Conservation (phyloP, 2,113 vertebrate species). For the Patagioenas fasciata region DNA sequence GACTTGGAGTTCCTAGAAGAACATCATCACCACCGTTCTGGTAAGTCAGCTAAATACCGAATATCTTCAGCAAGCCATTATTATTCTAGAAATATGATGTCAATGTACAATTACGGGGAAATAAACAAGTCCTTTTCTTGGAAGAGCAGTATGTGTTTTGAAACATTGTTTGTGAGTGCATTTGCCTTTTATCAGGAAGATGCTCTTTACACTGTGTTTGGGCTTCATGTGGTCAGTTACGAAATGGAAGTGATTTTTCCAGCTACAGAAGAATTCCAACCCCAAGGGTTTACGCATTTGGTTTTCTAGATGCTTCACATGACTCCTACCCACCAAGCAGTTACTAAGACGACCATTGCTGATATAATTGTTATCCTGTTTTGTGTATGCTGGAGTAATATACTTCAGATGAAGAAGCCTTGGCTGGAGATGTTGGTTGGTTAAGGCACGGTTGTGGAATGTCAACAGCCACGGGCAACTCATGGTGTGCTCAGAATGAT, state of each 20-base stretch:
- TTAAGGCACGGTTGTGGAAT: neutral
- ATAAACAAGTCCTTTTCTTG: neutral
- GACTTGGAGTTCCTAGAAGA: conserved; percentile 95
- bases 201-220: neutral
- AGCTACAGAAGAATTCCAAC: neutral
- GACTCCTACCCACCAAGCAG: neutral
- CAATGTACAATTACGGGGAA: neutral
- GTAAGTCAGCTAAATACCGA: conserved; percentile 71
- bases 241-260: neutral
- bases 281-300: neutral
- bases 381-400: neutral
- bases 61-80: neutral
- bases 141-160: neutral
- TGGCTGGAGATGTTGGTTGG: neutral
- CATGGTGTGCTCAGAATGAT: rapidly evolving
- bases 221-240: neutral
- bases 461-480: neutral
- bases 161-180: neutral
- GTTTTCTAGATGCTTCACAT: neutral
- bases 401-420: neutral
- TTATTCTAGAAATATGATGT: neutral
- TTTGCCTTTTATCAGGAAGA: neutral
- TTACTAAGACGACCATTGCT: neutral
- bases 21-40: conserved; percentile 83
- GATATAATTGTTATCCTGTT: neutral